Evolutionary conservation across 2,113 vertebrate species (phyloP), one percentile per base, ranked within the genome.

Genomic region (Erythrocercus mccallii): DNA sequence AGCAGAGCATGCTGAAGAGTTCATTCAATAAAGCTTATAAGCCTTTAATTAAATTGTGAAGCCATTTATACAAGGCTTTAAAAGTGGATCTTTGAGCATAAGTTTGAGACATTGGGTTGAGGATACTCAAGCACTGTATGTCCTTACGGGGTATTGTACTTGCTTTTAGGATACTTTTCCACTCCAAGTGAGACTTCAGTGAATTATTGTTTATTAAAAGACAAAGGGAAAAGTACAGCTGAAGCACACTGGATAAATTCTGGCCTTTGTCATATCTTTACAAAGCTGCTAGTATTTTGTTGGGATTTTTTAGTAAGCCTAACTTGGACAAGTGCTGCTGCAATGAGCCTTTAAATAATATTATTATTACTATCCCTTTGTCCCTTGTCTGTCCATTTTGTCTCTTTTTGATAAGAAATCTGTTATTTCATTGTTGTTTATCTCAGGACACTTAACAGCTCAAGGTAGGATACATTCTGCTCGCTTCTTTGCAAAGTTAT

Each of bases 31-130:
- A 78, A 91, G 54, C 64, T 82, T n/a, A 72, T 83, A 51, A 69
- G 33, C 51, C 62, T 94, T 81, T 86, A 86, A 93, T 95, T 88
- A 88, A 85, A 93, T 73, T 69, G 45, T 88, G 88, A 82, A 88
- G 47, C 37, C 22, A 69, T 78, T 87, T 94, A 68, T 81, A 53
- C 20, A 44, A 5, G 23, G 12, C 51, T 80, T 91, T 85, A 90
- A 80, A 87, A 91, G 19, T 56, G 35, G 54, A 54, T 92, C 38
- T 92, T 81, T 86, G 71, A 33, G 48, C 5, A 4, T 37, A 45
- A 68, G 90, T 42, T 65, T 92, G 50, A 77, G 86, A 81, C n/a
- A 48, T 15, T 80, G 56, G 11, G 4, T 68, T 96, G 69, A 82
- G 21, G 28, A 90, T 51, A 65, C 57, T 86, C 35, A 56, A 77